Conservation (phyloP, 2,888 invertebrate species). For the Chesias legatella region DNA sequence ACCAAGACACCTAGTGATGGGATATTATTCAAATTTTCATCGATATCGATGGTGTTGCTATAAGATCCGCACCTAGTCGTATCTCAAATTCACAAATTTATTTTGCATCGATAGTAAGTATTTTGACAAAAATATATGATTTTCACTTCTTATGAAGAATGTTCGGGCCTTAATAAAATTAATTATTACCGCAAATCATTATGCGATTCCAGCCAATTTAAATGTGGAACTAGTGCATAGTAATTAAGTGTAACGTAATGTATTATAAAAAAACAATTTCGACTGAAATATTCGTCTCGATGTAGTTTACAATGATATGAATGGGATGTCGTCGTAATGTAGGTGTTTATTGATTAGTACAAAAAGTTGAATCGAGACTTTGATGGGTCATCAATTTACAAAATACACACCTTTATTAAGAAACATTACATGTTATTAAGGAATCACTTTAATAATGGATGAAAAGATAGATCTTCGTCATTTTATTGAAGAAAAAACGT, state of each 20-base stretch:
- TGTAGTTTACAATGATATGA: constrained; percentile 73
- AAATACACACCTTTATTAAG: constrained; percentile 7
- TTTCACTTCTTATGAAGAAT: constrained; percentile 37
- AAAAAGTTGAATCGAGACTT: constrained; percentile 51
- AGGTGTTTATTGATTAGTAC: constrained; percentile 78
- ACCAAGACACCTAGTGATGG: constrained; percentile 38
- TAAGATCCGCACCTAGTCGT: constrained; percentile 49
- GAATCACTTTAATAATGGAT: too few species aligned
- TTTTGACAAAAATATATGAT: constrained; percentile 30
- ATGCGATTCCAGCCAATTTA: constrained; percentile 72
- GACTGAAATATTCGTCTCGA: constrained; percentile 77
- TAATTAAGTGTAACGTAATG: constrained; percentile 60
- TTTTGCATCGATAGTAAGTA: constrained; percentile 55
- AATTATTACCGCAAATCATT: constrained; percentile 50
- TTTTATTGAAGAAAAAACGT: too few species aligned
- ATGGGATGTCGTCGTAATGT: constrained; percentile 66
- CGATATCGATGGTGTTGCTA: constrained; percentile 46
- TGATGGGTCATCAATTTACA: constrained; percentile 6
- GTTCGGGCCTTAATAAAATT: constrained; percentile 51
- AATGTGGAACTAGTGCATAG: constrained; percentile 53
- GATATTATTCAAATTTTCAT: constrained; percentile 34
- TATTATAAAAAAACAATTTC: constrained; percentile 71
- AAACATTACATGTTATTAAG: too few species aligned
- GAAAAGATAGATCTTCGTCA: too few species aligned
- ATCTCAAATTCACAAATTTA: constrained; percentile 44